Conservation (phyloP, 1,140 invertebrate species). For the Palaemon carinicauda region DNA sequence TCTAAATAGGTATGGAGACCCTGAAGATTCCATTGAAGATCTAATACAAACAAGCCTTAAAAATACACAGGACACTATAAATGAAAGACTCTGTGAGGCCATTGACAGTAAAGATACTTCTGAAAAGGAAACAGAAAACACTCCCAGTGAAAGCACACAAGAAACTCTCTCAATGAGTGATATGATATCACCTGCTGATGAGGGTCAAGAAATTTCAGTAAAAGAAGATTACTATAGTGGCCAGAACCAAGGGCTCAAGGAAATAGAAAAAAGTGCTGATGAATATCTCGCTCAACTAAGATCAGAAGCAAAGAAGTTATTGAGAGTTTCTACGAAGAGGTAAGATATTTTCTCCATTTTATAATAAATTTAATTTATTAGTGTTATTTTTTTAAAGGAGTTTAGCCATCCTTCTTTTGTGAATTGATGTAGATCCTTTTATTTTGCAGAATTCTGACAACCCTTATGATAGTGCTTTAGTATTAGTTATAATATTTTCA, state of each 20-base stretch:
- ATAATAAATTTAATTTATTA: no score
- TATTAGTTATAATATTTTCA: no score
- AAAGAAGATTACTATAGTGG: not conserved
- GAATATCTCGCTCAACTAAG: not conserved
- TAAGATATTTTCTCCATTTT: not conserved
- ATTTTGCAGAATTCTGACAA: no score
- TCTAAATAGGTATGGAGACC: constrained; percentile 13
- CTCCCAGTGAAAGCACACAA: not conserved
- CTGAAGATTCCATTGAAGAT: constrained; percentile 28
- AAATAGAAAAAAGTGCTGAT: not conserved
- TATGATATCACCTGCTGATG: not conserved
- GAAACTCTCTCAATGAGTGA: no score
- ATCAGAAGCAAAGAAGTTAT: constrained; percentile 1
- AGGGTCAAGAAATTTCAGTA: not conserved
- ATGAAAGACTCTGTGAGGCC: not conserved
- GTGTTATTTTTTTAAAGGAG: no score
- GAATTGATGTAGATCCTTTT: no score
- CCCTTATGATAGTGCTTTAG: no score
- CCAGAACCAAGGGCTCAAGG: not conserved
- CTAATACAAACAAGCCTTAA: not conserved
- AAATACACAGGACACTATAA: not conserved
- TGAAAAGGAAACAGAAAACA: not conserved
- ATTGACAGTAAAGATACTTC: not conserved
- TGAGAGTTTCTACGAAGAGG: constrained; percentile 18
- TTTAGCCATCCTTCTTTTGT: no score